Base-by-base conservation (phyloP, 2,888 invertebrate genomes). In the Drosophila peninsularis region DNA sequence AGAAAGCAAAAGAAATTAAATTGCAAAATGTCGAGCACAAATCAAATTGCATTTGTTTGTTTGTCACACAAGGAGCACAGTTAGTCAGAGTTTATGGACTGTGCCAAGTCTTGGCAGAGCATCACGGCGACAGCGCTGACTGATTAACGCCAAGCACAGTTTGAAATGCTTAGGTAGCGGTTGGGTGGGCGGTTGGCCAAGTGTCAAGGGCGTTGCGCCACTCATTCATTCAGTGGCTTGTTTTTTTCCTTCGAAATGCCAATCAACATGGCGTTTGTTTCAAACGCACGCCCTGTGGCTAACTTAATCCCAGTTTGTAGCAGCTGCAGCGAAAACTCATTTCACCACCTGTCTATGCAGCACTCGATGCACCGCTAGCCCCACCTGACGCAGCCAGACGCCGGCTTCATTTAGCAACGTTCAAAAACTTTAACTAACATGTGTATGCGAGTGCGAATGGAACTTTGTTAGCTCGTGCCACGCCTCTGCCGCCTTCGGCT, bases 181-280 rank as follows among this genome's bases (percentile, higher is more conserved):
- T 17, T 41, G 17, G 24, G 13, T 6, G 49, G 37, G 27, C 9
- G 27, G 41, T 6, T 34, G 5, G 50, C 34, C 41, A 73, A 82
- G 82, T 88, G 88, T 80, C 83, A 83, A 88, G 86, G 88, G 53
- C 67, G 50, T 45, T 70, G 42, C 57, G 61, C 27, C 41, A 58
- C 57, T 55, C 27, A 50, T 32, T 21, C 44, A 64, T 19, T 24
- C 21, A 36, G 66, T 42, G 42, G 45, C 2, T 45, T 27, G 45
- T 27, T 52, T 27, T 13, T 27, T 17, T 24, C 45, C 30, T 37
- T 55, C 50, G 50, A 70, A 75, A 62, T 56, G 77, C 84, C 88
- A 84, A 89, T 89, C 89, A 89, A 71, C 66, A 53, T 24, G 60
- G 80, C 68, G 64, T 70, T 81, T 84, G 87, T 84, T 71, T 79